Evolutionary conservation across 2,797 vertebrate genomes (phyloP), one percentile per base, ranked within the genome.

Genomic region (Danionella dracula): DNA sequence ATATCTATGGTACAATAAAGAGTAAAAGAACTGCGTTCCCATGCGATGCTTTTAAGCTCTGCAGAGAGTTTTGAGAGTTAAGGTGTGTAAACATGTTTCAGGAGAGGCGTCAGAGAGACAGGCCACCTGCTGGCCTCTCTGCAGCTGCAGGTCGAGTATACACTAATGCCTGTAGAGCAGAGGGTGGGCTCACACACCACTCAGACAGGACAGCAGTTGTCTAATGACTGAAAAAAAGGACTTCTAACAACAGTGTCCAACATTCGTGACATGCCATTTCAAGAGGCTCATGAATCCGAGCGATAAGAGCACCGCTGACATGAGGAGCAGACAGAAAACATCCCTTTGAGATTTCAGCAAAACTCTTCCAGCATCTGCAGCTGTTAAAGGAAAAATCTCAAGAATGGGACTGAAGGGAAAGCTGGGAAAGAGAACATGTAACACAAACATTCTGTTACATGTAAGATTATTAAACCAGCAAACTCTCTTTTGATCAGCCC

Each of bases 141-240:
- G 77, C 85, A 87, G 80, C 81, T 88, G 83, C 45, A 60, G 49
- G 70, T 71, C 71, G 75, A 51, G 16, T 75, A 73, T 82, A 83
- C 84, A 85, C 74, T 82, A 82, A 84, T 79, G 76, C 68, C 59
- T 70, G 12, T 23, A 78, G 59, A 51, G 42, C 63, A 66, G 48
- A 76, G 70, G 70, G 68, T 71, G 66, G 76, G 76, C 53, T 79
- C 82, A 74, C 51, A 71, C 50, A 76, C 69, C 23, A 32, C 58
- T 64, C 71, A 66, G 70, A 71, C 78, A 78, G 76, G 73, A 59
- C 81, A 81, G 73, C 87, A 87, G 86, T 84, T 86, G 82, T 82
- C 82, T 66, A n/a, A 41, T 17, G 17, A 66, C 53, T 46, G 54
- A 29, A 61, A 59, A 59, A 55, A 71, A n/a, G 8, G 17, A 42